Evolutionary conservation across 2,113 vertebrate species (phyloP).

Genomic region (Misgurnus mizolepis): DNA sequence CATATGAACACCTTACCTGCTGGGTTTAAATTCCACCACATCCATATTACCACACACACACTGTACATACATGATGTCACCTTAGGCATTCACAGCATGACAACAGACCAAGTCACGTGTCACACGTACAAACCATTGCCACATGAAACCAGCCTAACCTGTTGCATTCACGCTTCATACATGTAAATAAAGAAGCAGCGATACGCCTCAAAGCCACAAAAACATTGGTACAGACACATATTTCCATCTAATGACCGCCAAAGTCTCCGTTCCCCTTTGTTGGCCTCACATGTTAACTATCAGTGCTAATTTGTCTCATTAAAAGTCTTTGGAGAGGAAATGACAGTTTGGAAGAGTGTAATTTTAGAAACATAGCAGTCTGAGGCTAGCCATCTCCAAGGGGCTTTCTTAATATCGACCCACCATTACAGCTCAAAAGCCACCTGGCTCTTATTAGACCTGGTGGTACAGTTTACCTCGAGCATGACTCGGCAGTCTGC

Average conservation of each 20-base stretch:
- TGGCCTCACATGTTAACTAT: constrained; percentile 76
- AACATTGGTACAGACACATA: constrained; percentile 37
- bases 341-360: constrained; percentile 78
- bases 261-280: constrained; percentile 49
- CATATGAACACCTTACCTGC: constrained; percentile 67
- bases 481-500: constrained; percentile 47
- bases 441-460: constrained; percentile 73
- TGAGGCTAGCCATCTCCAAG: constrained; percentile 62
- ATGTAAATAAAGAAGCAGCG: background rate
- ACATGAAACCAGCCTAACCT: constrained; percentile 22
- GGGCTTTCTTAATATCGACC: constrained; percentile 66
- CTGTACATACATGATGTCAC: constrained; percentile 10
- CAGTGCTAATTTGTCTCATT: constrained; percentile 76
- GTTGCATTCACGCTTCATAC: background rate
- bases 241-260: constrained; percentile 48
- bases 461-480: constrained; percentile 56
- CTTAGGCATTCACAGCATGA: constrained; percentile 39
- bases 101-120: constrained; percentile 55
- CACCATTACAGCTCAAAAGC: constrained; percentile 45
- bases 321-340: constrained; percentile 78
- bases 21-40: constrained; percentile 48
- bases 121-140: background rate
- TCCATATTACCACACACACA: constrained; percentile 44
- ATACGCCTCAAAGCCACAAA: constrained; percentile 1
- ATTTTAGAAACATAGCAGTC: constrained; percentile 76